These are phyloP conservation scores for Macrophya annulata DNA, from an alignment of 2,888 invertebrate species.

Conservation along the genomic window DNA sequence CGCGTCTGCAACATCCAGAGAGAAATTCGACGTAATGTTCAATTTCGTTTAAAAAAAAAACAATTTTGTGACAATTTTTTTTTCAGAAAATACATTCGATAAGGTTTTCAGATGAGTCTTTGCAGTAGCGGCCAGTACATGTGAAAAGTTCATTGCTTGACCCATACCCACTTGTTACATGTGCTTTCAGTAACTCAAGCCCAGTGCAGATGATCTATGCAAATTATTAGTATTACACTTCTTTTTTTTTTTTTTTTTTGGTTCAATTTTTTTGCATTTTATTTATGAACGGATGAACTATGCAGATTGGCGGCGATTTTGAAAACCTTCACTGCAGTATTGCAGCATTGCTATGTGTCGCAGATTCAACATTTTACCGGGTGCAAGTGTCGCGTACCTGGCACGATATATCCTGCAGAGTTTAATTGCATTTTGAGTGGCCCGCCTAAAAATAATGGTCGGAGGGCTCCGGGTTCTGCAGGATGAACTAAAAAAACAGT, in stretches of 20 bases:
- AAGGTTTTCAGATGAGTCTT: neutral
- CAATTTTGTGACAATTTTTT: too few relatives aligned
- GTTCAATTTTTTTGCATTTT: neutral
- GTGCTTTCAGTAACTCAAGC: neutral
- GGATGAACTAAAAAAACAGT: neutral
- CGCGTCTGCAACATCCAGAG: neutral
- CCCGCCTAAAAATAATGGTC: slow-evolving; percentile 45
- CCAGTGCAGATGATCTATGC: neutral
- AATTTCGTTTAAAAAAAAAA: neutral
- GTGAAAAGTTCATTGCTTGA: neutral
- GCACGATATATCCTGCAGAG: slow-evolving; percentile 28
- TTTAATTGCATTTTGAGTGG: slow-evolving; percentile 51
- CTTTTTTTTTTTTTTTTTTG: neutral
- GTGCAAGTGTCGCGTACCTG: slow-evolving; percentile 34
- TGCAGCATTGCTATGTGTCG: neutral
- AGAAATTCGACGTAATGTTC: neutral
- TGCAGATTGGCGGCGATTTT: slow-evolving; percentile 20
- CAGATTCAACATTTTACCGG: slow-evolving; percentile 27
- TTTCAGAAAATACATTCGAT: neutral
- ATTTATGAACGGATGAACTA: slow-evolving; percentile 3
- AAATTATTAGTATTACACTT: neutral
- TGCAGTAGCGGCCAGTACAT: neutral
- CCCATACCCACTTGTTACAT: neutral
- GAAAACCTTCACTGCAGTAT: neutral
- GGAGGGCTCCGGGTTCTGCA: neutral